These are phyloP conservation scores for Hirudo medicinalis DNA, from an alignment of 1,140 invertebrate genomes.

Conservation along the genomic window DNA sequence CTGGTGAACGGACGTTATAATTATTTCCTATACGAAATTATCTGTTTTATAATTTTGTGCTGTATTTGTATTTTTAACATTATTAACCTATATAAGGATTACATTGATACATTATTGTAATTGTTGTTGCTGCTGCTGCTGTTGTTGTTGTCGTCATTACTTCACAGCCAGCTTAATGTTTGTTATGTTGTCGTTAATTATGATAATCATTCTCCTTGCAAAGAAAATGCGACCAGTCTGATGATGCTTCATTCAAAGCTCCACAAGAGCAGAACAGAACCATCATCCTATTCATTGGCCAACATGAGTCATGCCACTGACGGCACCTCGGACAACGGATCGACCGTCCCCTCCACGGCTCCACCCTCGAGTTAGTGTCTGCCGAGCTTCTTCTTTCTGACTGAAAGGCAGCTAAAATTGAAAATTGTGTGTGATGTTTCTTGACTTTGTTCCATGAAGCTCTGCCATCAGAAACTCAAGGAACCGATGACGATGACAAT, in stretches of 20 bases:
- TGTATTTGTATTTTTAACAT: too few relatives aligned
- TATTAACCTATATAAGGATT: too few relatives aligned
- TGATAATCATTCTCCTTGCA: background rate
- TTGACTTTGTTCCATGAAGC: background rate
- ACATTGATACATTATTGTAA: too few relatives aligned
- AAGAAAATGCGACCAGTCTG: background rate
- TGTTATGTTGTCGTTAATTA: too few relatives aligned
- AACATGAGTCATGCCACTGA: background rate
- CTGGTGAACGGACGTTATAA: background rate
- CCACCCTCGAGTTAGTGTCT: background rate
- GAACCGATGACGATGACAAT: background rate
- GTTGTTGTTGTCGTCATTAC: too few relatives aligned
- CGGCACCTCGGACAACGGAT: conserved; percentile 6
- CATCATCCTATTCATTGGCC: background rate
- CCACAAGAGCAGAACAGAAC: conserved; percentile 7
- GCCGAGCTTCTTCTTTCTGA: background rate
- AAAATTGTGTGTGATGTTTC: background rate
- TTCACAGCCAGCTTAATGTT: too few relatives aligned
- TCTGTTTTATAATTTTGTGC: too few relatives aligned
- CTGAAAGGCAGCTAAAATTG: too few relatives aligned
- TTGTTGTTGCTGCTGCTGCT: too few relatives aligned
- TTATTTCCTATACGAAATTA: too few relatives aligned
- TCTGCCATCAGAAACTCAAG: conserved; percentile 4
- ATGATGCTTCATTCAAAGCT: conserved; percentile 1
- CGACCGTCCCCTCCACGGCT: background rate